Evolutionary conservation across 1,140 invertebrate genomes (phyloP).

Genomic region (Trichomalopsis sarcophagae): DNA sequence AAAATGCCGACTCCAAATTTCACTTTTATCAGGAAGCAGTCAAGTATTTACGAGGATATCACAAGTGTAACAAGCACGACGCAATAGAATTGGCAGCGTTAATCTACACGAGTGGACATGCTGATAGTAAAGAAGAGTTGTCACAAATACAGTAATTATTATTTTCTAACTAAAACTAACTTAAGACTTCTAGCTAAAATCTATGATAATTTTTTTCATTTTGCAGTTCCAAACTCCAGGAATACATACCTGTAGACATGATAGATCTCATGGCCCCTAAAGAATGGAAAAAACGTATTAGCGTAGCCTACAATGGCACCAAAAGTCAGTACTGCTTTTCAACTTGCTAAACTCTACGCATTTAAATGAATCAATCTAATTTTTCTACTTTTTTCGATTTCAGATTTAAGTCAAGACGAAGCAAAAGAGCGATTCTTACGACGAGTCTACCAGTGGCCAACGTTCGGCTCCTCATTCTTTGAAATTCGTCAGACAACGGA

Average conservation of each 20-base stretch:
- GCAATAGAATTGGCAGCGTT: constrained; percentile 86
- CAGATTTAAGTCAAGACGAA: constrained; percentile 79
- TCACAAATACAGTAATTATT: constrained; percentile 76
- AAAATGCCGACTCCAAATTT: constrained; percentile 94
- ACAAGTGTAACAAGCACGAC: constrained; percentile 88
- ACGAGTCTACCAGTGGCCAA: constrained; percentile 87
- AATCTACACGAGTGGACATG: constrained; percentile 87
- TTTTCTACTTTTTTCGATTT: background rate
- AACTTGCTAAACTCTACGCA: background rate
- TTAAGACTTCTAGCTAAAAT: background rate
- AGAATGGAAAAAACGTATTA: constrained; percentile 90
- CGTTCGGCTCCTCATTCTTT: constrained; percentile 97
- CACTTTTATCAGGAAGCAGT: constrained; percentile 96
- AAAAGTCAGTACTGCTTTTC: constrained; percentile 66
- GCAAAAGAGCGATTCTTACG: constrained; percentile 91
- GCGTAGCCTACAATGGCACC: constrained; percentile 80
- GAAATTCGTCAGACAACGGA: constrained; percentile 94
- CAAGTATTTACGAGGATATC: constrained; percentile 93
- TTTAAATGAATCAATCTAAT: background rate
- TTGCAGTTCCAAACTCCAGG: constrained; percentile 80
- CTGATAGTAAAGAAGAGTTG: constrained; percentile 80
- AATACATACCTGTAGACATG: constrained; percentile 88
- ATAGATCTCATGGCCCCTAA: constrained; percentile 82
- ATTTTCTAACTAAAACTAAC: constrained; percentile 4
- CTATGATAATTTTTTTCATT: background rate